Evolutionary conservation across 2,888 invertebrate genomes (phyloP).

Genomic region (Erynnis tages): DNA sequence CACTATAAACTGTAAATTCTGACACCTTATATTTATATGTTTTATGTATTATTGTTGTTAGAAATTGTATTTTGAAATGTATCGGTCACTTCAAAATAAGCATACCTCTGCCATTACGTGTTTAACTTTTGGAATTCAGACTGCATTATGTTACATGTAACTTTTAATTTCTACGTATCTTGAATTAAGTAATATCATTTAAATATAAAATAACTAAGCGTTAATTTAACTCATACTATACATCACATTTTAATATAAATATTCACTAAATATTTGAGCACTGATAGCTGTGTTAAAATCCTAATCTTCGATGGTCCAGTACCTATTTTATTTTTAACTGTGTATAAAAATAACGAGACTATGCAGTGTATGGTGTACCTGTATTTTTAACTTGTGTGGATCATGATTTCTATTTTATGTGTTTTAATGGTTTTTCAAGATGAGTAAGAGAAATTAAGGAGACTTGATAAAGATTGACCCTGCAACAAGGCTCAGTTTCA

Average conservation of each 20-base stretch:
- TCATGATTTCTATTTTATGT: slow-evolving; percentile 2
- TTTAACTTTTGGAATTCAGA: background rate
- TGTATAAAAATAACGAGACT: slow-evolving; percentile 26
- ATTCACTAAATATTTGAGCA: background rate
- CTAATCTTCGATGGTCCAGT: slow-evolving; percentile 9
- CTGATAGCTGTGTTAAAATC: slow-evolving; percentile 4
- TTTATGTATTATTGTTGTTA: slow-evolving; percentile 4
- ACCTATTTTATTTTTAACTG: slow-evolving; percentile 15
- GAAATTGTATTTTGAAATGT: slow-evolving; percentile 7
- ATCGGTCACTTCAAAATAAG: background rate
- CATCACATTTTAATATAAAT: slow-evolving; percentile 9
- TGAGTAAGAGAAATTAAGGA: slow-evolving; percentile 18
- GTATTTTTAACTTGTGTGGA: slow-evolving; percentile 14
- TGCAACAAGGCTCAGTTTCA: background rate
- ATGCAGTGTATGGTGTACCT: slow-evolving; percentile 15
- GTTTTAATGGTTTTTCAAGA: slow-evolving; percentile 20
- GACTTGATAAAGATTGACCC: slow-evolving; percentile 7
- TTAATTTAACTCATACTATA: background rate
- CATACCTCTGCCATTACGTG: slow-evolving; percentile 8
- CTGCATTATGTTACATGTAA: background rate
- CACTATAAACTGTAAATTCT: slow-evolving; percentile 22
- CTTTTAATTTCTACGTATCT: background rate
- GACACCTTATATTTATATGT: slow-evolving; percentile 14
- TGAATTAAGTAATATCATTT: background rate
- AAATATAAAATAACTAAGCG: slow-evolving; percentile 1